Percentiles rank a stretch among this genome's conserved stretches.
Conservation (phyloP, 2,797 vertebrate genomes). For the Sorex maritimensis region DNA sequence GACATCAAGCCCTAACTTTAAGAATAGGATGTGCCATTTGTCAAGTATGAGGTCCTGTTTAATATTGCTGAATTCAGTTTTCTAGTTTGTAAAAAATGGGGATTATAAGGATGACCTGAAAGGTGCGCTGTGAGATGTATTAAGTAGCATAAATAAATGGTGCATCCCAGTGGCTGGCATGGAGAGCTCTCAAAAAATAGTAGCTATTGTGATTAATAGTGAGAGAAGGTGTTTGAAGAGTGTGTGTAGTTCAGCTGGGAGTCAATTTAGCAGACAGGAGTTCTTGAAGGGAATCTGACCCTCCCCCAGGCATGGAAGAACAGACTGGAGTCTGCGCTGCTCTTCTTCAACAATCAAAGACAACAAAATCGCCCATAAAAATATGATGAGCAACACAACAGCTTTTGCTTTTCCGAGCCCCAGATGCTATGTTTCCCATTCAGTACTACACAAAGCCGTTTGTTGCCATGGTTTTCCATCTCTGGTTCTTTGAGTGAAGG, state of each 20-base stretch:
- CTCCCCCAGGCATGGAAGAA: conserved; percentile 2
- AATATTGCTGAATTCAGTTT: conserved; percentile 50
- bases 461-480: conserved; percentile 80
- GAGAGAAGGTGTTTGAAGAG: not conserved
- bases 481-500: conserved; percentile 60
- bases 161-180: not conserved
- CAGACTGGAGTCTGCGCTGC: not conserved
- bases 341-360: conserved; percentile 38
- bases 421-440: conserved; percentile 63
- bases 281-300: not conserved
- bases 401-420: conserved; percentile 57
- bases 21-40: not conserved
- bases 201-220: not conserved
- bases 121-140: not conserved
- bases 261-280: not conserved
- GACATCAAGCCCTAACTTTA: not conserved
- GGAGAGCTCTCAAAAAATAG: not conserved
- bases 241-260: not conserved
- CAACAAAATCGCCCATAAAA: conserved; percentile 40
- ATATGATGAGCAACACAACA: conserved; percentile 50
- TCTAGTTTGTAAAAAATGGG: not conserved
- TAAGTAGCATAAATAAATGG: not conserved
- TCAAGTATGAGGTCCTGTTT: not conserved
- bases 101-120: not conserved
- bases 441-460: conserved; percentile 61